Conservation (phyloP, 2,797 vertebrate genomes). For the Miichthys miiuy region DNA sequence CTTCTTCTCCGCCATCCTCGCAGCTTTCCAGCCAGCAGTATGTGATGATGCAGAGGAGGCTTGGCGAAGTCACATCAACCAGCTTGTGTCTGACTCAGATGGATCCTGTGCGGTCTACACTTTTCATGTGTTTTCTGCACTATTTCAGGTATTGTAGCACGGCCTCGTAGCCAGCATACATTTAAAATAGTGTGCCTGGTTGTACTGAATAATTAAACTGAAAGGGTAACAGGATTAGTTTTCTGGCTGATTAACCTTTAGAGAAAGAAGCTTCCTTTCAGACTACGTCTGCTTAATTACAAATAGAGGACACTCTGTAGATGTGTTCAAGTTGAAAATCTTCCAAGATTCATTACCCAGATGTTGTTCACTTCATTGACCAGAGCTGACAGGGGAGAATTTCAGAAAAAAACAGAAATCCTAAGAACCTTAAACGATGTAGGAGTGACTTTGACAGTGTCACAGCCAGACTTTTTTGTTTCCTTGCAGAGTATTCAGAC, state of each 20-base stretch:
- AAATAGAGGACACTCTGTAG: constrained; percentile 18
- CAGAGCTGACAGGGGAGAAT: constrained; percentile 59
- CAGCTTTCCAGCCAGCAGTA: constrained; percentile 93
- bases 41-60: constrained; percentile 96
- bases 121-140: constrained; percentile 94
- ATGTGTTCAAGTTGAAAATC: constrained; percentile 30
- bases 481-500: constrained; percentile 93
- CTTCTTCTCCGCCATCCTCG: constrained; percentile 97
- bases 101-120: constrained; percentile 97
- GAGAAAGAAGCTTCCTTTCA: constrained; percentile 32
- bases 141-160: constrained; percentile 91
- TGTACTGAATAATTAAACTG: constrained; percentile 32
- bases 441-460: constrained; percentile 15
- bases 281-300: constrained; percentile 31
- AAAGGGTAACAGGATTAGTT: constrained; percentile 52
- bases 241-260: constrained; percentile 49
- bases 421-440: constrained; percentile 1
- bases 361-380: constrained; percentile 62
- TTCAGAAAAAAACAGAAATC: constrained; percentile 22
- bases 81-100: constrained; percentile 94
- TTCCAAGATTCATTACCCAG: constrained; percentile 41
- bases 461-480: constrained; percentile 25
- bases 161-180: background rate
- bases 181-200: background rate
- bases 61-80: constrained; percentile 95